Conservation (phyloP, 2,797 vertebrate genomes). For the Pangasius sanitwongsei region DNA sequence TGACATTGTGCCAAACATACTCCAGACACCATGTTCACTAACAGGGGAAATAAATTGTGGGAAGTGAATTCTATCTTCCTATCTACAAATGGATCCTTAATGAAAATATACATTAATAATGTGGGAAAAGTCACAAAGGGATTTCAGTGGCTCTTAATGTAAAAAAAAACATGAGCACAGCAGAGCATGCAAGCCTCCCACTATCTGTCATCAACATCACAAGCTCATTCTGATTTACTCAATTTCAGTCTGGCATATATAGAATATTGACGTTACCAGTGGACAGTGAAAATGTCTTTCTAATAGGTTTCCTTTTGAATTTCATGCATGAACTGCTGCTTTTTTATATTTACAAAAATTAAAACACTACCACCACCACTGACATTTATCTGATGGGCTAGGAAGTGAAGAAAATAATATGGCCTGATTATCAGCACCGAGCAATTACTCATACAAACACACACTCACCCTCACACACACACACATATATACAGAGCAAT, state of each 20-base stretch:
- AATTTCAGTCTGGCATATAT: not conserved
- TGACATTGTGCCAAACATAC: not conserved
- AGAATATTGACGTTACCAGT: conserved; percentile 12
- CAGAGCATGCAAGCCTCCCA: not conserved
- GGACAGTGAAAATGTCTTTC: conserved; percentile 30
- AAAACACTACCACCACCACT: not conserved
- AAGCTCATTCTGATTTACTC: conserved; percentile 20
- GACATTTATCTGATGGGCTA: not conserved
- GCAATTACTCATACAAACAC: conserved; percentile 25
- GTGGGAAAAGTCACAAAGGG: not conserved
- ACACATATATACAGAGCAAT: conserved; percentile 34
- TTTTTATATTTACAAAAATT: not conserved
- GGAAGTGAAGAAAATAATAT: not conserved
- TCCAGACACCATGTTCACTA: not conserved
- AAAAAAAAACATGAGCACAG: not conserved
- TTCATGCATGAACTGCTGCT: not conserved
- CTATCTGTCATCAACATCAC: not conserved
- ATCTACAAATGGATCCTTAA: not conserved
- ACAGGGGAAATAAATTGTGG: not conserved
- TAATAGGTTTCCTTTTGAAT: conserved; percentile 22
- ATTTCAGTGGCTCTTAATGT: not conserved
- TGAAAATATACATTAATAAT: not conserved
- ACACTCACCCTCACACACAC: conserved; percentile 29
- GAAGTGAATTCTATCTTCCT: not conserved
- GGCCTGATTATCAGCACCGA: not conserved